Evolutionary conservation across 2,888 invertebrate species (phyloP).

Genomic region (Amaurobius ferox): DNA sequence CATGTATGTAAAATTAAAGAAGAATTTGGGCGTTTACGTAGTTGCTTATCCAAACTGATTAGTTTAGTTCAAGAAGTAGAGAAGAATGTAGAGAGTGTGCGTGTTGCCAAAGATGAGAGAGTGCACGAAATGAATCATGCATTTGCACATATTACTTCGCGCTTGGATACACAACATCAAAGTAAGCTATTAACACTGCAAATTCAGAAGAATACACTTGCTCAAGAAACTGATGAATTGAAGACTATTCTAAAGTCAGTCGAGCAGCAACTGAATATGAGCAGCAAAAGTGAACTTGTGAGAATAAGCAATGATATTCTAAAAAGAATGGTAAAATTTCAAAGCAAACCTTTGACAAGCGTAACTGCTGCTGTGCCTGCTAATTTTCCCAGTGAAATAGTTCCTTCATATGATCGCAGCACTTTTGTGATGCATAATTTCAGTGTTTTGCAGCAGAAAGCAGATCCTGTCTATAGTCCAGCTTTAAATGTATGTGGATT

Average conservation of each 20-base stretch:
- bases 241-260: slow-evolving; percentile 87
- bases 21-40: slow-evolving; percentile 87
- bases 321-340: slow-evolving; percentile 88
- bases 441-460: slow-evolving; percentile 89
- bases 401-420: slow-evolving; percentile 92
- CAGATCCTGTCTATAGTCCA: slow-evolving; percentile 94
- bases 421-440: slow-evolving; percentile 93
- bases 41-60: slow-evolving; percentile 89
- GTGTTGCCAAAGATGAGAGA: slow-evolving; percentile 93
- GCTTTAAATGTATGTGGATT: slow-evolving; percentile 91
- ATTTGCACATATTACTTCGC: slow-evolving; percentile 93
- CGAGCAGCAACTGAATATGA: slow-evolving; percentile 84
- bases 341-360: slow-evolving; percentile 92
- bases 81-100: slow-evolving; percentile 91
- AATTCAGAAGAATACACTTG: slow-evolving; percentile 89
- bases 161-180: slow-evolving; percentile 92
- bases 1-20: slow-evolving; percentile 91
- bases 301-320: slow-evolving; percentile 87
- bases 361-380: slow-evolving; percentile 92
- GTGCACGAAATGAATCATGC: slow-evolving; percentile 94
- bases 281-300: slow-evolving; percentile 89
- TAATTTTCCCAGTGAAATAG: slow-evolving; percentile 93
- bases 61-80: slow-evolving; percentile 94
- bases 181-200: slow-evolving; percentile 90
- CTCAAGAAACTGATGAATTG: slow-evolving; percentile 91